A percentile compares a stretch with the other conserved stretches of the same genome.
phyloP scores from a whole-genome alignment of 2,797 vertebrate genomes.

The Todus mexicanus region DNA sequence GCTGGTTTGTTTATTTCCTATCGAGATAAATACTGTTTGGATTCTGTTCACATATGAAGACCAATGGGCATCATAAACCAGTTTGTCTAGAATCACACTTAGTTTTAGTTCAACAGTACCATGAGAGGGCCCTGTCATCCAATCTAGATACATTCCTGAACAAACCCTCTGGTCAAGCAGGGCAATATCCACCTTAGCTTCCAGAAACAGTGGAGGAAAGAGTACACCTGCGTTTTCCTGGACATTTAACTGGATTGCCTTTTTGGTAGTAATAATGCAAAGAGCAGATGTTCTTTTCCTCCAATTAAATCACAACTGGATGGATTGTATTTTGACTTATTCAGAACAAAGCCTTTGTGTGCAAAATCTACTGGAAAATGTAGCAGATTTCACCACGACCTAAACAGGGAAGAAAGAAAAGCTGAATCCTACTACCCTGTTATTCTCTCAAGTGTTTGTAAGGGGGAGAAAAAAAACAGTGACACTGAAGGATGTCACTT shows the following conservation, averaged over 20 bases:
- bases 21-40: background rate
- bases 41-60: background rate
- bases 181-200: slow-evolving; percentile 61
- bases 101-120: slow-evolving; percentile 10
- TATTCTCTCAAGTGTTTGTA: slow-evolving; percentile 58
- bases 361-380: slow-evolving; percentile 44
- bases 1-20: background rate
- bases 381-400: slow-evolving; percentile 39
- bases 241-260: slow-evolving; percentile 15
- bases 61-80: background rate
- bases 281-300: slow-evolving; percentile 44
- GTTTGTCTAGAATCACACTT: background rate
- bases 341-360: slow-evolving; percentile 13
- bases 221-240: slow-evolving; percentile 42
- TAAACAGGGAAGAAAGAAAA: slow-evolving; percentile 42
- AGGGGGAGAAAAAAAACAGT: slow-evolving; percentile 37
- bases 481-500: slow-evolving; percentile 46
- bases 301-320: slow-evolving; percentile 37
- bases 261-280: slow-evolving; percentile 66
- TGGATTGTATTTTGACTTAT: slow-evolving; percentile 44
- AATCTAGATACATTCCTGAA: slow-evolving; percentile 17
- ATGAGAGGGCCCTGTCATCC: slow-evolving; percentile 1
- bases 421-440: slow-evolving; percentile 21
- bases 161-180: slow-evolving; percentile 42
- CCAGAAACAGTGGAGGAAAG: slow-evolving; percentile 46